phyloP scores from a whole-genome alignment of 2,888 invertebrate species.

The Mesorhabditis sp. region DNA sequence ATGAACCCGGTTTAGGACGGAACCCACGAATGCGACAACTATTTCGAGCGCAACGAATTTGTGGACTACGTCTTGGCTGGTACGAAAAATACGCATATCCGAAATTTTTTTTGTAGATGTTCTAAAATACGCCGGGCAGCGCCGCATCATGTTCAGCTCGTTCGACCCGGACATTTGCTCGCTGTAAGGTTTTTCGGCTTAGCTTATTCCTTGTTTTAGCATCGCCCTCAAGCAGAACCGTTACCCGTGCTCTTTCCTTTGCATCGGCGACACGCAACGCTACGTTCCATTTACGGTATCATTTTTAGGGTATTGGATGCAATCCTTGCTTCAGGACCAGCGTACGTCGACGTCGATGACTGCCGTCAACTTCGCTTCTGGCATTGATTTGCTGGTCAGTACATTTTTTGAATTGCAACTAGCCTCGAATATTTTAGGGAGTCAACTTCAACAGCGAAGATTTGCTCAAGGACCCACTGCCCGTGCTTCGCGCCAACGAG shows the following conservation, averaged over 20 bases:
- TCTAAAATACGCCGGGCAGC: conserved; percentile 73
- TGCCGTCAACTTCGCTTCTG: conserved; percentile 52
- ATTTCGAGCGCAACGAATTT: conserved; percentile 81
- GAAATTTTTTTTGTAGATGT: conserved; percentile 64
- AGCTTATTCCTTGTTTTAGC: conserved; percentile 58
- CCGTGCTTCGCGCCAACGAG: conserved; percentile 67
- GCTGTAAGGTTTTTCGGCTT: conserved; percentile 67
- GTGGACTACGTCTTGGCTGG: conserved; percentile 78
- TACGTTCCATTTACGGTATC: conserved; percentile 74
- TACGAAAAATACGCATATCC: no score
- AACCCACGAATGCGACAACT: conserved; percentile 54
- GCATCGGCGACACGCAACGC: conserved; percentile 71
- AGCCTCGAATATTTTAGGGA: conserved; percentile 64
- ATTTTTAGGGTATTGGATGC: conserved; percentile 15
- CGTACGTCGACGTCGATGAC: conserved; percentile 46
- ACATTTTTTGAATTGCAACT: not conserved
- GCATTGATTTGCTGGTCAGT: conserved; percentile 39
- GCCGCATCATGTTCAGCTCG: conserved; percentile 86
- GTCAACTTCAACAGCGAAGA: conserved; percentile 90
- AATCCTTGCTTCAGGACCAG: conserved; percentile 28
- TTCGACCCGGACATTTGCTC: conserved; percentile 94
- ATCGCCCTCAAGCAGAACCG: conserved; percentile 89
- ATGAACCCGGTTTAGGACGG: conserved; percentile 59
- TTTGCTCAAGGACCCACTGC: conserved; percentile 70
- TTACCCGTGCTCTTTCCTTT: conserved; percentile 91